Conservation (phyloP, 1,140 invertebrate species). For the Steinernema khuongi region DNA sequence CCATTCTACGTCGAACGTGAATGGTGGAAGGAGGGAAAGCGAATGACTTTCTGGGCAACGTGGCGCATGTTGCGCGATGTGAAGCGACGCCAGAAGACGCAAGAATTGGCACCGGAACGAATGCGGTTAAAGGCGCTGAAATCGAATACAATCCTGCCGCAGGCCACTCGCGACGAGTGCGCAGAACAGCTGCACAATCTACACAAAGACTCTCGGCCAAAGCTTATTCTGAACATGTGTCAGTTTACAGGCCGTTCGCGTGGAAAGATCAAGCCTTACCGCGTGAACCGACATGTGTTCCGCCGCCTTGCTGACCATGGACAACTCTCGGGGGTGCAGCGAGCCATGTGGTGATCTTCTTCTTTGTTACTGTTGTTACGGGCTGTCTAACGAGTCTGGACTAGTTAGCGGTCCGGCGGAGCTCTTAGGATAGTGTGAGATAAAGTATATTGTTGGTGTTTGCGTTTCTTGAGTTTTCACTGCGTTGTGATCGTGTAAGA, state of each 20-base stretch:
- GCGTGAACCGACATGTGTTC: constrained; percentile 52
- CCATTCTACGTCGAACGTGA: constrained; percentile 55
- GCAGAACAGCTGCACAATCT: constrained; percentile 38
- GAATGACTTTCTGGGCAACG: constrained; percentile 56
- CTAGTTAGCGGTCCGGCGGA: background rate
- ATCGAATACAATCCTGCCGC: constrained; percentile 52
- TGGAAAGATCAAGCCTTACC: constrained; percentile 56
- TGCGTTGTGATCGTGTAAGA: too few species aligned
- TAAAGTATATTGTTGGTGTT: too few species aligned
- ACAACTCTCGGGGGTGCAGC: constrained; percentile 48
- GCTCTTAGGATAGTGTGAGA: background rate
- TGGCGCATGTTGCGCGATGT: constrained; percentile 52
- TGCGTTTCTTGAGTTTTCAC: too few species aligned
- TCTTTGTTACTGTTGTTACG: constrained; percentile 23
- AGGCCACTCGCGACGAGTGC: constrained; percentile 54
- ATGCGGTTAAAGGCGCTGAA: constrained; percentile 55
- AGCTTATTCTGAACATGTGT: constrained; percentile 55
- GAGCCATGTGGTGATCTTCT: constrained; percentile 51
- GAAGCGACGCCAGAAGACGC: constrained; percentile 39
- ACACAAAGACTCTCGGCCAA: constrained; percentile 36
- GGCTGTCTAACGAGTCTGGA: background rate
- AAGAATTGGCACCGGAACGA: constrained; percentile 42
- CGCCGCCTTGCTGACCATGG: constrained; percentile 51
- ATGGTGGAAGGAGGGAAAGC: constrained; percentile 57
- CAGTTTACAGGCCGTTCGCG: constrained; percentile 52